Base-by-base conservation (phyloP, 2,797 vertebrate species). In the Moxostoma hubbsi region DNA sequence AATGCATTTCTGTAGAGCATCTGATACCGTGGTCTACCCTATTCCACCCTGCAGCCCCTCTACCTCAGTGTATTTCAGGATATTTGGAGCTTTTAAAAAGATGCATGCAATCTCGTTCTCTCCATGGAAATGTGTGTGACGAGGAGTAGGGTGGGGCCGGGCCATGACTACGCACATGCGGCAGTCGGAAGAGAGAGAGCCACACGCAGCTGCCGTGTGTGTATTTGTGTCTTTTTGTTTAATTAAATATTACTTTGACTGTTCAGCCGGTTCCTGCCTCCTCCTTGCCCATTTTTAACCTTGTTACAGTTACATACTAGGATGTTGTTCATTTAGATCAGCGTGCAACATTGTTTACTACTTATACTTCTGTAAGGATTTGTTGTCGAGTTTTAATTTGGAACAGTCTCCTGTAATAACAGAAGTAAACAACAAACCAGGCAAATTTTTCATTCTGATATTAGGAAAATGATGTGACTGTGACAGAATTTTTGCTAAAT, bases 61-160 rank as follows among this genome's bases (percentile, higher is more conserved):
- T 57, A 57, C 53, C 6, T 63, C 43, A 9, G 62, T 53, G 36
- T n/a, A 47, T 57, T 75, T 46, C 8, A 65, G 63, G 15, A 57
- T 49, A n/a, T 53, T 12, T 55, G 63, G 24, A 53, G 18, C 63
- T 24, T 16, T 10, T 46, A 50, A 57, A 58, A 49, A 11, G 50
- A 11, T 66, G 18, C 8, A 13, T 49, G 63, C 74, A 58, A 12
- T 66, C 43, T n/a, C 12, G 18, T 66, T 53, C 11, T 66, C 53
- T 76, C 54, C 36, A 64, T 5, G 18, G 54, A 67, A 50, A 76
- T 64, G 62, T 13, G n/a, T 13, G 62, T 15, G 43, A 64, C 5
- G 53, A 58, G 45, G 54, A 46, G 36, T 3, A 36, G 36, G 36
- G 36, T 5, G 36, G 36, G 36, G 36, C 36, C 36, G 36, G 36